Conservation (phyloP, 2,888 invertebrate species). For the Malthinus seriepunctatus region DNA sequence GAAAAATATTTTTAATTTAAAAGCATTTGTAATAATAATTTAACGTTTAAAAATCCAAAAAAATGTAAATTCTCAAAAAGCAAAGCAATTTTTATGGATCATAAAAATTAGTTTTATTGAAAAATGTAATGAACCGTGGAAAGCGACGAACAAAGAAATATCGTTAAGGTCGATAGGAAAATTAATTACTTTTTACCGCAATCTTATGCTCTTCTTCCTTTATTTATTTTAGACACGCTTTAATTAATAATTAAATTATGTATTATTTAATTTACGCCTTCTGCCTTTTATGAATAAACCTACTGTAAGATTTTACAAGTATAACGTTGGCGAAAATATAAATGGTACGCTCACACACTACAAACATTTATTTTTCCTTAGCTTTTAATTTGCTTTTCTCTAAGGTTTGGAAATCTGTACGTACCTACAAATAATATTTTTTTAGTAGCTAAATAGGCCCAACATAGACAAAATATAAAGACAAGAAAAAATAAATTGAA, state of each 20-base stretch:
- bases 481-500: too few species aligned
- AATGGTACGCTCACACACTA: too few species aligned
- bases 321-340: too few species aligned
- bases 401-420: too few species aligned
- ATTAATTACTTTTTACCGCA: conserved; percentile 40
- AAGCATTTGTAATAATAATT: too few species aligned
- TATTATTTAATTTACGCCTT: conserved; percentile 2
- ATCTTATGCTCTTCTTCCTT: conserved; percentile 7
- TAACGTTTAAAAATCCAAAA: not conserved
- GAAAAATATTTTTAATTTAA: too few species aligned
- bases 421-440: too few species aligned
- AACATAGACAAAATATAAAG: too few species aligned
- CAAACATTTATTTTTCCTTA: too few species aligned
- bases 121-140: conserved; percentile 41
- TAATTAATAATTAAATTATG: too few species aligned
- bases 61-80: not conserved
- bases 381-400: too few species aligned
- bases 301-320: conserved; percentile 6
- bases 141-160: conserved; percentile 41
- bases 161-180: conserved; percentile 39
- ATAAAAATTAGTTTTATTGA: conserved; percentile 11
- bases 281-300: conserved; percentile 2
- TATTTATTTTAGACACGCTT: not conserved
- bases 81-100: not conserved
- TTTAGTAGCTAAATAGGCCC: too few species aligned